Conservation (phyloP, 2,888 invertebrate genomes). For the Melieria crassipennis region DNA sequence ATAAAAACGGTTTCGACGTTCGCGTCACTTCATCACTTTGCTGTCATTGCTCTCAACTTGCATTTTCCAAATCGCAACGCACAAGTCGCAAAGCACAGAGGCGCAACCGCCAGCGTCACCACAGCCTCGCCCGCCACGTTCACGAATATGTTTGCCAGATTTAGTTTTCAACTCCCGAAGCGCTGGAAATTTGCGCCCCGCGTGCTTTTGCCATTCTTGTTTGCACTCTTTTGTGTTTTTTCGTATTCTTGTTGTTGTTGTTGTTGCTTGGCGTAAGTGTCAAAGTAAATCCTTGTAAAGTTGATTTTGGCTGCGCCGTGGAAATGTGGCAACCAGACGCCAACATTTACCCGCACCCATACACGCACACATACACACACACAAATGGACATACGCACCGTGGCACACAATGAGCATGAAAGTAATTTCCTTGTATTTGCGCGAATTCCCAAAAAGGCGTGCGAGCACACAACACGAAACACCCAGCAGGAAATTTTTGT, state of each 20-base stretch:
- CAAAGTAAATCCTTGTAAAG: constrained; percentile 11
- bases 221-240: background rate
- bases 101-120: too few species aligned
- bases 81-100: too few species aligned
- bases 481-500: too few species aligned
- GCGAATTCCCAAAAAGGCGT: too few species aligned
- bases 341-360: background rate
- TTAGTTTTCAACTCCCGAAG: background rate
- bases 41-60: too few species aligned
- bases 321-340: background rate
- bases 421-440: background rate
- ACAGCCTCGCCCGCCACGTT: too few species aligned
- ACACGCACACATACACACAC: background rate
- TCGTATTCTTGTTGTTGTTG: background rate
- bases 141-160: background rate
- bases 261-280: constrained; percentile 1
- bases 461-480: too few species aligned
- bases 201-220: background rate
- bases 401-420: background rate
- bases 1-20: background rate
- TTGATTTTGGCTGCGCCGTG: background rate
- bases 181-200: background rate
- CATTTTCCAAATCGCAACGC: too few species aligned
- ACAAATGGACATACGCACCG: background rate
- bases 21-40: too few species aligned